Percentiles rank a stretch among this genome's conserved stretches.
Evolutionary conservation across 2,797 vertebrate genomes (phyloP).

Genomic region (Toxotes lorentzi): DNA sequence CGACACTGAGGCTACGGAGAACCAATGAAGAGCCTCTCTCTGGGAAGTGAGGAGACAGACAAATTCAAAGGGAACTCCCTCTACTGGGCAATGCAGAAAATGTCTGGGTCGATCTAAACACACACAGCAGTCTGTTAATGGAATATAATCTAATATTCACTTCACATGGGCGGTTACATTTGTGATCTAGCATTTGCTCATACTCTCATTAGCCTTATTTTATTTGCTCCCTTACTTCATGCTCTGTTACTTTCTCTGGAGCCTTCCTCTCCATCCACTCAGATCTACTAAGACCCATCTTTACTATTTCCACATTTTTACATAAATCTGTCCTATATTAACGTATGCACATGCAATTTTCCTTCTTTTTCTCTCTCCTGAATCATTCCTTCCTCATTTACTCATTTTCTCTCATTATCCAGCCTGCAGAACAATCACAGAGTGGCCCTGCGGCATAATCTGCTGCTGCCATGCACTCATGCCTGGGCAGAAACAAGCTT

Average conservation of each 20-base stretch:
- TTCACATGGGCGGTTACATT: not conserved
- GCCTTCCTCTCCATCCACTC: not conserved
- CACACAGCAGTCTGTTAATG: conserved; percentile 17
- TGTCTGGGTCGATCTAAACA: conserved; percentile 3
- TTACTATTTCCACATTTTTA: not conserved
- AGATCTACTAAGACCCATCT: too few relatives aligned
- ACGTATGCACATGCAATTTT: not conserved
- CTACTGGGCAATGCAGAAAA: conserved; percentile 64
- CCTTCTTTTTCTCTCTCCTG: not conserved
- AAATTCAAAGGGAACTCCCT: conserved; percentile 67
- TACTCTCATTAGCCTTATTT: not conserved
- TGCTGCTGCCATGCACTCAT: not conserved
- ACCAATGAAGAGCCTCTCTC: conserved; percentile 82
- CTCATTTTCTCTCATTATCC: not conserved
- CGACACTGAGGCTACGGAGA: conserved; percentile 71
- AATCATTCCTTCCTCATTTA: not conserved
- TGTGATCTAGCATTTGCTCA: conserved; percentile 12
- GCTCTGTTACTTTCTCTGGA: conserved; percentile 71
- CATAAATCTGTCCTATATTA: conserved; percentile 20
- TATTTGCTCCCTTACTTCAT: not conserved
- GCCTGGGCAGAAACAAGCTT: not conserved
- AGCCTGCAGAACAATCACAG: not conserved
- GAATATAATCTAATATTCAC: conserved; percentile 12
- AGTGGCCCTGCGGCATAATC: not conserved
- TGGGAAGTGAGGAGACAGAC: conserved; percentile 76